phyloP scores from a whole-genome alignment of 92 coral and sea anemone genomes.

The Epizoanthus illoricatus region DNA sequence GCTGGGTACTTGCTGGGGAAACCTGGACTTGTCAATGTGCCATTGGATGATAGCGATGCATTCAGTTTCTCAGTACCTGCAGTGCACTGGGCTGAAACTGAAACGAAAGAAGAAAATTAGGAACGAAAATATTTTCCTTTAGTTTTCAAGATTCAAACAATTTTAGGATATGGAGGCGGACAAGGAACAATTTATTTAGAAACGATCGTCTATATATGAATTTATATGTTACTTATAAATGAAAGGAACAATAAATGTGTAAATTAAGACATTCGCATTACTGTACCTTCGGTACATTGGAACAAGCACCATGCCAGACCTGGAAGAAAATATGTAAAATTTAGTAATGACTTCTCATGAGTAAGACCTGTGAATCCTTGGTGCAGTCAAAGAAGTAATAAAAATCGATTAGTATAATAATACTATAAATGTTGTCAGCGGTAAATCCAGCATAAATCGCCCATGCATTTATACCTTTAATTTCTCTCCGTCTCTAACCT shows the following conservation, averaged over 20 bases:
- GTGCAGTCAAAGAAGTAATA: too few relatives aligned
- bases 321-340: not conserved
- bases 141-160: slow-evolving; percentile 3
- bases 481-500: too few relatives aligned
- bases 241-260: not conserved
- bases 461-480: too few relatives aligned
- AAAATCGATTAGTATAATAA: too few relatives aligned
- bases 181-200: too few relatives aligned
- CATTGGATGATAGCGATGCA: slow-evolving; percentile 14
- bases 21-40: slow-evolving; percentile 56
- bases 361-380: too few relatives aligned
- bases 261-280: not conserved
- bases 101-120: not conserved
- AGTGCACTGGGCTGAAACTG: slow-evolving; percentile 13
- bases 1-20: slow-evolving; percentile 55
- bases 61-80: not conserved
- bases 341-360: too few relatives aligned
- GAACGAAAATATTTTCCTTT: not conserved
- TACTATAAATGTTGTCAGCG: too few relatives aligned
- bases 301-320: not conserved
- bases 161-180: not conserved
- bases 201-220: too few relatives aligned
- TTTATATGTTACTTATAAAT: too few relatives aligned
- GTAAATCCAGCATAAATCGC: too few relatives aligned
- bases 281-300: not conserved